A percentile compares a stretch with the other conserved stretches of the same genome.
phyloP scores from a whole-genome alignment of 2,888 invertebrate species.

The Polia nebulosa region DNA sequence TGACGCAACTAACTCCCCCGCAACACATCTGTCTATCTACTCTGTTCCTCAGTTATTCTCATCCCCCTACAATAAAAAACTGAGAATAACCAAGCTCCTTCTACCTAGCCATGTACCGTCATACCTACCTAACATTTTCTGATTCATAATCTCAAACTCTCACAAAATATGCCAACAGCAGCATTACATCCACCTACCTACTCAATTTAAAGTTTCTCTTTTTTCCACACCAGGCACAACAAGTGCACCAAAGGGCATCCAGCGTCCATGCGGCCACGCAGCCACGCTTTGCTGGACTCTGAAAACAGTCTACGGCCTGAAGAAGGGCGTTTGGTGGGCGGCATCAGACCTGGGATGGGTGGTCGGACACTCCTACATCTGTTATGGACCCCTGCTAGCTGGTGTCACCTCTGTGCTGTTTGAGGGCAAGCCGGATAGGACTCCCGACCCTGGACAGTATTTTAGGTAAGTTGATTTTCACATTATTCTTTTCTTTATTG shows the following conservation, averaged over 20 bases:
- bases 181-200: too few species aligned
- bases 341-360: constrained; percentile 98
- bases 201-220: neutral
- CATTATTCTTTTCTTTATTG: too few species aligned
- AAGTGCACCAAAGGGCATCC: constrained; percentile 93
- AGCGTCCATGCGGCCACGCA: constrained; percentile 97
- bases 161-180: too few species aligned
- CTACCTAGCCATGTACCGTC: too few species aligned
- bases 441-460: constrained; percentile 97
- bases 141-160: too few species aligned
- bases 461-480: constrained; percentile 94
- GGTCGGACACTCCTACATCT: constrained; percentile 98
- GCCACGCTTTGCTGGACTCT: constrained; percentile 96
- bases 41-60: too few species aligned
- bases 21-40: too few species aligned
- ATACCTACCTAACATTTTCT: too few species aligned
- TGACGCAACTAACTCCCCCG: too few species aligned
- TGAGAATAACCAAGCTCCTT: too few species aligned
- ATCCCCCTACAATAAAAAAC: too few species aligned
- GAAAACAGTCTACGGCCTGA: constrained; percentile 95
- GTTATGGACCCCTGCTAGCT: constrained; percentile 96
- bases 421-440: constrained; percentile 98
- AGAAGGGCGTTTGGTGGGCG: constrained; percentile 97
- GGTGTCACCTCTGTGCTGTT: constrained; percentile 96
- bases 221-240: constrained; percentile 83